Evolutionary conservation across 2,888 invertebrate species (phyloP).

Genomic region (Cephus nigrinus): DNA sequence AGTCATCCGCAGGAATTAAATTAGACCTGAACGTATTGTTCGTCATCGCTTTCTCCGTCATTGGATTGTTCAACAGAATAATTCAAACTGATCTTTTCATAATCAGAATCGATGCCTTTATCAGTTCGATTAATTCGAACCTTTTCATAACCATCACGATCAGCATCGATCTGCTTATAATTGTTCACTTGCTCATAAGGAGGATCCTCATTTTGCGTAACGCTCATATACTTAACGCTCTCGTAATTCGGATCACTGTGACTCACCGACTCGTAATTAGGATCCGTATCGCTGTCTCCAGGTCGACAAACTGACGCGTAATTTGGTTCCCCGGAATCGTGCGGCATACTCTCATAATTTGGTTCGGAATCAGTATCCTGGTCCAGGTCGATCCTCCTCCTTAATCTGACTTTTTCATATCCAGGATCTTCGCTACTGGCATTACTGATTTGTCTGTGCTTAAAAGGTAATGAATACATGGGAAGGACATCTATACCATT

Average conservation of each 20-base stretch:
- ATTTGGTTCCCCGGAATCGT: constrained; percentile 69
- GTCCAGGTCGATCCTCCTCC: constrained; percentile 40
- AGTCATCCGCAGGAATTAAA: neutral
- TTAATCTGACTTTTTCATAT: constrained; percentile 68
- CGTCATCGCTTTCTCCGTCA: constrained; percentile 57
- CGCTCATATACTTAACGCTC: constrained; percentile 80
- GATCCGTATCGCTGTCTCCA: constrained; percentile 79
- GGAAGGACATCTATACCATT: constrained; percentile 47
- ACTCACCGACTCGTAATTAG: constrained; percentile 77
- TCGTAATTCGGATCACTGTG: constrained; percentile 84
- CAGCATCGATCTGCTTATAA: constrained; percentile 30
- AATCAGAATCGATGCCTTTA: constrained; percentile 41
- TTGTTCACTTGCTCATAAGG: constrained; percentile 59
- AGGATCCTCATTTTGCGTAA: constrained; percentile 73
- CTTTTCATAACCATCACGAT: constrained; percentile 39
- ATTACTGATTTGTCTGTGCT: constrained; percentile 57
- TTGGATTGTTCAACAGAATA: constrained; percentile 28
- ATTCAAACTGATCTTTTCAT: constrained; percentile 47
- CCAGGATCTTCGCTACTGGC: constrained; percentile 67
- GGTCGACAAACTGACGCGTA: constrained; percentile 70
- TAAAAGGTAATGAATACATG: constrained; percentile 53
- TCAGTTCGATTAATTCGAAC: constrained; percentile 30
- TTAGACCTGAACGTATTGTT: constrained; percentile 61
- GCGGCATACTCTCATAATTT: constrained; percentile 82
- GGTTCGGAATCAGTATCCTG: constrained; percentile 74